Evolutionary conservation across 1,140 invertebrate genomes (phyloP).

Genomic region (Zaprionus gabonicus): DNA sequence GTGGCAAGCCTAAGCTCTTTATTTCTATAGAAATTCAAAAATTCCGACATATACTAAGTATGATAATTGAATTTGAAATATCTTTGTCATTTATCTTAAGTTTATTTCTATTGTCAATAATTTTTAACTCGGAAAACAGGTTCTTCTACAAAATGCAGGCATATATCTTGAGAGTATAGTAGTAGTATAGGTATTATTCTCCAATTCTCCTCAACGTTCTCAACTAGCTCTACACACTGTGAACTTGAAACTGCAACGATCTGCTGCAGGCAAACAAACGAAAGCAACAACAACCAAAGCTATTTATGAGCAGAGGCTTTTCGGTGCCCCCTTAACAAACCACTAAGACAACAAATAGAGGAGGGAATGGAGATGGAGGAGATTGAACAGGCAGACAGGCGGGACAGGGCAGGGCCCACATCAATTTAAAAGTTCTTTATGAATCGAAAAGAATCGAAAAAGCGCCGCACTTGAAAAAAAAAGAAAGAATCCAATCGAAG

Average conservation of each 20-base stretch:
- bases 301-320: slow-evolving; percentile 27
- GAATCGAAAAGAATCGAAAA: slow-evolving; percentile 57
- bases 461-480: slow-evolving; percentile 62
- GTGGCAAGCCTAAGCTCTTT: neutral
- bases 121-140: too few species aligned
- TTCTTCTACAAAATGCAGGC: too few species aligned
- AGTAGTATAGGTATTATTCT: too few species aligned
- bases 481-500: slow-evolving; percentile 38
- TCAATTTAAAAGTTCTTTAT: slow-evolving; percentile 68
- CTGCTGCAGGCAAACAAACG: slow-evolving; percentile 51
- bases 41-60: neutral
- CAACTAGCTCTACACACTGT: neutral
- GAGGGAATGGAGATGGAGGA: neutral
- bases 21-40: slow-evolving; percentile 26
- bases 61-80: neutral
- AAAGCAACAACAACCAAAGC: slow-evolving; percentile 37
- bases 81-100: neutral
- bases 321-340: slow-evolving; percentile 3
- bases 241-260: slow-evolving; percentile 59
- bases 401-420: slow-evolving; percentile 48
- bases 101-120: neutral
- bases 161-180: too few species aligned
- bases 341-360: slow-evolving; percentile 42
- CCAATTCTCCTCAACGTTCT: too few species aligned
- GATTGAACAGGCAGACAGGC: neutral